These are phyloP conservation scores for Pterocles burchelli DNA, from an alignment of 2,113 vertebrate species.

Conservation along the genomic window DNA sequence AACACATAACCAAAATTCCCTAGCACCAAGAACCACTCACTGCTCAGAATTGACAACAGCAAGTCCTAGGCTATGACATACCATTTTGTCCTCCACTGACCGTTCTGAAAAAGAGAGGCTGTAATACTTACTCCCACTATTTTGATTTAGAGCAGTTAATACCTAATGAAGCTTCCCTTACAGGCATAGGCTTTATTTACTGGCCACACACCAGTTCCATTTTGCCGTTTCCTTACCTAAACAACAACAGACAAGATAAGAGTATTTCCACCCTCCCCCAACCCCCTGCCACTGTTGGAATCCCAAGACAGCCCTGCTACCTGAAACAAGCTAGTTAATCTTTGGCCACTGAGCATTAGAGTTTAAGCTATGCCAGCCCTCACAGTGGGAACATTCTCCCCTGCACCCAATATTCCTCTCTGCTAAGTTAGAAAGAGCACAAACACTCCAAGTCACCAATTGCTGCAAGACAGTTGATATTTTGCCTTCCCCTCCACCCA, in stretches of 20 bases:
- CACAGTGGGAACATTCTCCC: accelerated
- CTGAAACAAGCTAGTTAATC: constrained; percentile 2
- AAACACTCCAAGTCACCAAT: background rate
- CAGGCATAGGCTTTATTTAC: background rate
- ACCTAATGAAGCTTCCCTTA: background rate
- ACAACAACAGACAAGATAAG: background rate
- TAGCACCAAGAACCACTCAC: background rate
- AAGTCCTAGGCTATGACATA: background rate
- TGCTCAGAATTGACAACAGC: background rate
- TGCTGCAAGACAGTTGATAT: background rate
- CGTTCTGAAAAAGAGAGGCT: background rate
- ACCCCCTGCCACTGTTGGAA: background rate
- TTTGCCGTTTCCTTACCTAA: background rate
- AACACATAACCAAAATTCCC: background rate
- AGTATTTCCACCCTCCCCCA: background rate
- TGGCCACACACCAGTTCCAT: background rate
- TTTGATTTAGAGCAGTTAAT: background rate
- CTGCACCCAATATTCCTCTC: background rate
- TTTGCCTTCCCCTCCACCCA: background rate
- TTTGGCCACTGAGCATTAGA: background rate
- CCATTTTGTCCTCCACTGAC: background rate
- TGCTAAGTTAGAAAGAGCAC: background rate
- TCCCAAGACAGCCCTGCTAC: background rate
- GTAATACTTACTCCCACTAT: background rate
- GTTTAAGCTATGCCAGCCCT: background rate